Evolutionary conservation across 2,113 vertebrate genomes (phyloP).

Genomic region (Turnix velox): DNA sequence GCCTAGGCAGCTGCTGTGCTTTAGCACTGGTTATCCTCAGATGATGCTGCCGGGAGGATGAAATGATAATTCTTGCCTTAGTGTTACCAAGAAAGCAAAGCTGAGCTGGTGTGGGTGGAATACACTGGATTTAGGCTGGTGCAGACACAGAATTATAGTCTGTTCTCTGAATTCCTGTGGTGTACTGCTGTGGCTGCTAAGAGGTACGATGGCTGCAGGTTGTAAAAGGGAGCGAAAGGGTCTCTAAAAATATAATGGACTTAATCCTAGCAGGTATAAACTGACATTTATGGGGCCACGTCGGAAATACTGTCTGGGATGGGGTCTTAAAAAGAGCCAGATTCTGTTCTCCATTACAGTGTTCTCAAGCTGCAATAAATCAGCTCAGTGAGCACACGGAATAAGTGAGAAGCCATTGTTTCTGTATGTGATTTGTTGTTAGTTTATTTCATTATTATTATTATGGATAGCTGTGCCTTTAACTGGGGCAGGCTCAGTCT

Average conservation of each 20-base stretch:
- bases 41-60: background rate
- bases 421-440: background rate
- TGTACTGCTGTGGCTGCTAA: background rate
- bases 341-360: background rate
- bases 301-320: background rate
- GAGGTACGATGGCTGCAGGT: background rate
- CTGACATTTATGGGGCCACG: background rate
- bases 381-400: background rate
- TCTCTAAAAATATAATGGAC: background rate
- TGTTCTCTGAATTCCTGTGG: background rate
- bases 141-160: background rate
- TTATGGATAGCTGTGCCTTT: slow-evolving; percentile 19
- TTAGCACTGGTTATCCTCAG: background rate
- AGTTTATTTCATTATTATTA: background rate
- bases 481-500: slow-evolving; percentile 21
- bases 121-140: background rate
- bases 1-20: background rate
- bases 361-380: slow-evolving; percentile 2
- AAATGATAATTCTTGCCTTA: background rate
- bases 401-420: background rate
- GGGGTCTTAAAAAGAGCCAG: background rate
- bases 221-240: background rate
- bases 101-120: background rate
- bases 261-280: slow-evolving; percentile 9
- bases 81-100: background rate